A percentile compares a stretch with the other conserved stretches of the same genome.
These are phyloP conservation scores for Merodon equestris DNA, from an alignment of 2,888 invertebrate species.

Conservation along the genomic window DNA sequence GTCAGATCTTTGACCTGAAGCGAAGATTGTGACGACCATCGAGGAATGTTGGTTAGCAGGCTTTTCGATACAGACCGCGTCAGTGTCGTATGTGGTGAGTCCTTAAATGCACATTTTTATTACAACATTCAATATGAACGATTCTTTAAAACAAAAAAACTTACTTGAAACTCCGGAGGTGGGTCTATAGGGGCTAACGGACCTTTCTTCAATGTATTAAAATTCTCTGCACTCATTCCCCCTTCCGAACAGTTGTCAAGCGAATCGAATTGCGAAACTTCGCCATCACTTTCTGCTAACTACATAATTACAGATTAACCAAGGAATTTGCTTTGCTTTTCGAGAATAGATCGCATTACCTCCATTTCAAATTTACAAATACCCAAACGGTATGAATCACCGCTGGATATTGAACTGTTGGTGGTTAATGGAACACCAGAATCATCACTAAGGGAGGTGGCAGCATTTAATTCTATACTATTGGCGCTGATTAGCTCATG, in stretches of 20 bases:
- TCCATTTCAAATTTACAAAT: slow-evolving; percentile 78
- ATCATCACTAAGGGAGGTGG: slow-evolving; percentile 78
- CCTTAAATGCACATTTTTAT: slow-evolving; percentile 66
- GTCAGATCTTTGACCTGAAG: slow-evolving; percentile 74
- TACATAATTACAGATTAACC: slow-evolving; percentile 74
- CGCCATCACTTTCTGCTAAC: slow-evolving; percentile 91
- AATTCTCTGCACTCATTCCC: slow-evolving; percentile 89
- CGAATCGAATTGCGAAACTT: slow-evolving; percentile 89
- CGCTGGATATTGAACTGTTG: slow-evolving; percentile 79
- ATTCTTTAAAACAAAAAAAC: background rate
- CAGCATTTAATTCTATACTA: slow-evolving; percentile 78
- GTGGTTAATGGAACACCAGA: slow-evolving; percentile 78
- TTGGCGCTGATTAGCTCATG: slow-evolving; percentile 77
- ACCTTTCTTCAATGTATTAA: slow-evolving; percentile 90
- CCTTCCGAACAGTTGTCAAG: slow-evolving; percentile 86
- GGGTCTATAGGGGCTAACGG: slow-evolving; percentile 88
- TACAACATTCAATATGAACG: slow-evolving; percentile 16
- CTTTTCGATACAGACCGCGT: slow-evolving; percentile 76
- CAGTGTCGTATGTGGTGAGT: slow-evolving; percentile 78
- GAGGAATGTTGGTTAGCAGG: slow-evolving; percentile 72
- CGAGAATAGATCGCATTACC: slow-evolving; percentile 70
- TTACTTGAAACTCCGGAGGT: slow-evolving; percentile 90
- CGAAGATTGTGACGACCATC: slow-evolving; percentile 77
- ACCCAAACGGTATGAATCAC: slow-evolving; percentile 78
- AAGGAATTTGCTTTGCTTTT: too few relatives aligned